Evolutionary conservation across 2,797 vertebrate species (phyloP).

Genomic region (Sorex maritimensis): DNA sequence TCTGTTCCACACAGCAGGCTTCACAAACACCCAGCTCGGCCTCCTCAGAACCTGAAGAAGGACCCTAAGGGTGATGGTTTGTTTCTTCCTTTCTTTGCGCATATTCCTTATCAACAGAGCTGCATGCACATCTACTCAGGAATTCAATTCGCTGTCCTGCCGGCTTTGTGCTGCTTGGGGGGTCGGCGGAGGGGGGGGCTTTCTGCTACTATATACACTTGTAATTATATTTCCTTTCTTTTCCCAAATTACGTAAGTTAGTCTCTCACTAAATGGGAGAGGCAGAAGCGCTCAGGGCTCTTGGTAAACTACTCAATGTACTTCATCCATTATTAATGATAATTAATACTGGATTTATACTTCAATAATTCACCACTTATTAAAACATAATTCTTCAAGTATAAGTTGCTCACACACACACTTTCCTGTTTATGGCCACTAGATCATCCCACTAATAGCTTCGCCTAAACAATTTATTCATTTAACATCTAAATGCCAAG

Average conservation of each 20-base stretch:
- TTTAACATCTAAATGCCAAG: not conserved
- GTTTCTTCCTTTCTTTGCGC: not conserved
- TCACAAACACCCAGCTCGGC: not conserved
- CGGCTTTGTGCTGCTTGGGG: not conserved
- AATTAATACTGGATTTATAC: conserved; percentile 59
- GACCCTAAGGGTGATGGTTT: not conserved
- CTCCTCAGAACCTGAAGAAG: not conserved
- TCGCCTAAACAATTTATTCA: conserved; percentile 21
- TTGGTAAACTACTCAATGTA: conserved; percentile 43
- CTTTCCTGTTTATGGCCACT: conserved; percentile 57
- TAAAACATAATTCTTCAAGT: conserved; percentile 73
- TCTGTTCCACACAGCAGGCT: not conserved
- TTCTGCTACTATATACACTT: not conserved
- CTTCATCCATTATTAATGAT: conserved; percentile 66
- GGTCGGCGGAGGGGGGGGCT: not conserved
- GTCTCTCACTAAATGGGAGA: conserved; percentile 55
- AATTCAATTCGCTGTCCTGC: not conserved
- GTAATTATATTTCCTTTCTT: conserved; percentile 8
- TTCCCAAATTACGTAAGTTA: conserved; percentile 14
- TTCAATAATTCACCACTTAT: conserved; percentile 64
- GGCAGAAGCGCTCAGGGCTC: not conserved
- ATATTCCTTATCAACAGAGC: not conserved
- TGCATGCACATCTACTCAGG: not conserved
- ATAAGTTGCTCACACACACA: not conserved
- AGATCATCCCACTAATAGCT: conserved; percentile 61